A percentile compares a stretch with the other conserved stretches of the same genome.
Conservation (phyloP, 2,113 vertebrate species). For the Athene noctua region DNA sequence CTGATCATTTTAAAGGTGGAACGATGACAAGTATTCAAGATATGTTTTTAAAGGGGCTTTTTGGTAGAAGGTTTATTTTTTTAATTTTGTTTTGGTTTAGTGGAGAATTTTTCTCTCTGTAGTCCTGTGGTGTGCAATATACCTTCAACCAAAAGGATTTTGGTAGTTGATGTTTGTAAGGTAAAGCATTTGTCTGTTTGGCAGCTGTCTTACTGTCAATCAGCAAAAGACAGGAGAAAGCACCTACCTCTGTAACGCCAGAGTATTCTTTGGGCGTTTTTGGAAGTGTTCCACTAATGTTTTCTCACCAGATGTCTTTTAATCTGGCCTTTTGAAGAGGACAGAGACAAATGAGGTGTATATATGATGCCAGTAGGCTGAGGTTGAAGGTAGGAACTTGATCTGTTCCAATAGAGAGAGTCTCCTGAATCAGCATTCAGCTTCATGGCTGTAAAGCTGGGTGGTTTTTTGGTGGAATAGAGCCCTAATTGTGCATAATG, state of each 20-base stretch:
- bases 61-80: constrained; percentile 57
- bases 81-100: constrained; percentile 53
- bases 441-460: constrained; percentile 38
- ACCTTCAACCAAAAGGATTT: constrained; percentile 66
- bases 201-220: constrained; percentile 59
- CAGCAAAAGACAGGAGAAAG: constrained; percentile 29
- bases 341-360: constrained; percentile 19
- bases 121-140: constrained; percentile 66
- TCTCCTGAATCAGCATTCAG: constrained; percentile 69
- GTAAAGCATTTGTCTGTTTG: constrained; percentile 49
- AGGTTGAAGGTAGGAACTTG: constrained; percentile 44
- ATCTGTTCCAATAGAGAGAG: constrained; percentile 33
- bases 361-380: constrained; percentile 3
- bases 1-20: constrained; percentile 41
- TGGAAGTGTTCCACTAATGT: neutral
- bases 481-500: constrained; percentile 69
- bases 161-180: constrained; percentile 42
- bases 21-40: constrained; percentile 65
- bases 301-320: constrained; percentile 32
- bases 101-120: constrained; percentile 36
- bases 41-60: constrained; percentile 66
- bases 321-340: constrained; percentile 25
- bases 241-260: constrained; percentile 37
- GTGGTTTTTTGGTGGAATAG: constrained; percentile 38
- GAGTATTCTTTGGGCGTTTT: constrained; percentile 26